Evolutionary conservation across 2,113 vertebrate species (phyloP), one percentile per base, ranked within the genome.

Genomic region (Pituophis catenifer): DNA sequence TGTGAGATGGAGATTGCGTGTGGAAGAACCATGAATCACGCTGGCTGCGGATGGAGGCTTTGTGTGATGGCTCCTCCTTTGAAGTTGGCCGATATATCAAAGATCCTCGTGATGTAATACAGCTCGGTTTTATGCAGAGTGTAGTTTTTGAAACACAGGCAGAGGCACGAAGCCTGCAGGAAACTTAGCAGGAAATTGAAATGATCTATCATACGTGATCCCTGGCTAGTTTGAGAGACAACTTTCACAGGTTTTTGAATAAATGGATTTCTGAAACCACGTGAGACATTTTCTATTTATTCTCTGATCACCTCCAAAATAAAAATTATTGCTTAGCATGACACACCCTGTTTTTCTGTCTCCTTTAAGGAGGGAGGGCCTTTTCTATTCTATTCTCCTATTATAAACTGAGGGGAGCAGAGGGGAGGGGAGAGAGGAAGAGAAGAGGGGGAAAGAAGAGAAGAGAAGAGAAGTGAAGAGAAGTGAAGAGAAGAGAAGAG

Each of bases 191-290:
- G 86, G 86, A 91, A 93, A 44, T 11, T 1, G 88, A 55, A 90
- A 87, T 17, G 86, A 86, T 75, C 26, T 15, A 65, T 93, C 89
- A 52, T 1, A 6, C 57, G 24, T 1, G 0, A 58, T n/a, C 58
- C 90, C 58, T 0, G 0, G 29, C 29, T 0, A 59, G 24, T 26
- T 59, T 7, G 13, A 29, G 90, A 33, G 0, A 5, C 11, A 0
- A 23, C 8, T 2, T 5, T 62, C 19, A 0, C 0, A 1, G 48
- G 10, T 2, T 54, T n/a, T 19, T 89, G 26, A 38, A 54, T 24
- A 90, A 38, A 88, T 8, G 38, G 44, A 10, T 70, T 52, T 44
- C 75, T 4, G 12, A 50, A 89, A 88, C 86, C 29, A 0, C 7
- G 7, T 0, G 44, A 3, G 48, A 58, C 24, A 86, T 70, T 26